Conservation (phyloP, 2,113 vertebrate genomes). For the Psophia crepitans region DNA sequence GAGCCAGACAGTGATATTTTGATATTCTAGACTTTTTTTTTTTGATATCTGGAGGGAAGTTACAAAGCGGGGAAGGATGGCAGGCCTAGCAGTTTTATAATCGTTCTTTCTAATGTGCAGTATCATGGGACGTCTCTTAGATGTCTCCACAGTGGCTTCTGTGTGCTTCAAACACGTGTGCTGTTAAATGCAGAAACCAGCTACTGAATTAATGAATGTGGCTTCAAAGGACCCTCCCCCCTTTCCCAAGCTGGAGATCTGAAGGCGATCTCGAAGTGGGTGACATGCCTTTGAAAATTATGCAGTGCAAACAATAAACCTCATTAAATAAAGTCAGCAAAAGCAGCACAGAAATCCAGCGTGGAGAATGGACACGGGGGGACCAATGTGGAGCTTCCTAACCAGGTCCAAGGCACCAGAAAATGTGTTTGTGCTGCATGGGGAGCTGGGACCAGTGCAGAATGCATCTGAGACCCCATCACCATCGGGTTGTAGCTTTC, state of each 20-base stretch:
- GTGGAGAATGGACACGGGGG: neutral
- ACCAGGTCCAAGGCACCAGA: neutral
- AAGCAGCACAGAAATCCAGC: neutral
- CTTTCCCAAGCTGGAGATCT: slow-evolving; percentile 70
- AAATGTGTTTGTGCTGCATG: fast-evolving
- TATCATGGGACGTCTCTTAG: slow-evolving; percentile 69
- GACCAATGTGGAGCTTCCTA: neutral
- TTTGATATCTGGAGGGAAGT: slow-evolving; percentile 67
- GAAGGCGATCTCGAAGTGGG: slow-evolving; percentile 61
- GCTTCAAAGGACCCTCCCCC: slow-evolving; percentile 76
- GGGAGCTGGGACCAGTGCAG: neutral
- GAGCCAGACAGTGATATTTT: slow-evolving; percentile 69
- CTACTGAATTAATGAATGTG: slow-evolving; percentile 75
- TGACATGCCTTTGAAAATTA: slow-evolving; percentile 75
- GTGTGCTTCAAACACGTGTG: slow-evolving; percentile 69
- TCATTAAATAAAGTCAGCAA: slow-evolving; percentile 68
- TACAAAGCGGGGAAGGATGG: slow-evolving; percentile 57
- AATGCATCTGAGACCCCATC: fast-evolving
- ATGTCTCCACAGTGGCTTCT: slow-evolving; percentile 71
- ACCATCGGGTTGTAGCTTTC: fast-evolving
- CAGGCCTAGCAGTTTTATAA: slow-evolving; percentile 58
- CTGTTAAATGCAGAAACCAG: slow-evolving; percentile 62
- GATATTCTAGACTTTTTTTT: slow-evolving; percentile 50
- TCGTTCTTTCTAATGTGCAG: slow-evolving; percentile 61
- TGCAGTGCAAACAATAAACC: slow-evolving; percentile 76